Evolutionary conservation across 1,140 invertebrate genomes (phyloP).

Genomic region (Lutraria rhynchaena): DNA sequence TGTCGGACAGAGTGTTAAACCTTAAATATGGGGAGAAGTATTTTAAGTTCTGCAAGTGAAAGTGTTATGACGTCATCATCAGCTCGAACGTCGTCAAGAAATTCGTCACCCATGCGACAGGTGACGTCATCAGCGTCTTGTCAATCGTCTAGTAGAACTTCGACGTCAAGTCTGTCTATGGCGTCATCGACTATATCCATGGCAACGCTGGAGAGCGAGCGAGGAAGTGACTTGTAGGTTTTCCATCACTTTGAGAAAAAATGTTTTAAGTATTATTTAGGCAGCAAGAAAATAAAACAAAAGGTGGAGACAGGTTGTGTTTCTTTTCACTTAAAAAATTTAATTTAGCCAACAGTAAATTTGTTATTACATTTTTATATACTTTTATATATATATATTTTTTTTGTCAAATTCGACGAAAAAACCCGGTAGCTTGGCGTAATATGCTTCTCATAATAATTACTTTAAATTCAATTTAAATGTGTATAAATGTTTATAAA

Average conservation of each 20-base stretch:
- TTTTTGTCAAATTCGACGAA: too few species aligned
- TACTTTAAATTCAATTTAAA: too few species aligned
- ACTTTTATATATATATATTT: not conserved
- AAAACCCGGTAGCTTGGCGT: too few species aligned
- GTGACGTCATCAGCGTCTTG: constrained; percentile 18
- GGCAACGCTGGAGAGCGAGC: constrained; percentile 18
- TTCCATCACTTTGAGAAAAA: not conserved
- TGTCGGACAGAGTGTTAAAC: too few species aligned
- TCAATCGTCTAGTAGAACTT: not conserved
- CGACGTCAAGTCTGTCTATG: constrained; percentile 40
- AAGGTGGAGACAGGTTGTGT: not conserved
- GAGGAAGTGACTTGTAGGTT: constrained; percentile 35
- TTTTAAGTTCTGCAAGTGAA: too few species aligned
- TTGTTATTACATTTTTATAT: not conserved
- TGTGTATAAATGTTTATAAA: too few species aligned
- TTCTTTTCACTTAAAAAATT: not conserved
- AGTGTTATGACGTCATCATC: too few species aligned
- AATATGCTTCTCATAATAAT: too few species aligned
- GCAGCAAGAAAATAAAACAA: not conserved
- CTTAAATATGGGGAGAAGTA: too few species aligned
- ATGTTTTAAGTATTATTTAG: not conserved
- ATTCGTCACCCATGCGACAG: not conserved
- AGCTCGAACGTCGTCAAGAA: not conserved
- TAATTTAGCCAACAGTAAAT: not conserved
- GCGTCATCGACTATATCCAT: constrained; percentile 17